phyloP scores from a whole-genome alignment of 1,140 invertebrate species.

The Anadara kagoshimensis region DNA sequence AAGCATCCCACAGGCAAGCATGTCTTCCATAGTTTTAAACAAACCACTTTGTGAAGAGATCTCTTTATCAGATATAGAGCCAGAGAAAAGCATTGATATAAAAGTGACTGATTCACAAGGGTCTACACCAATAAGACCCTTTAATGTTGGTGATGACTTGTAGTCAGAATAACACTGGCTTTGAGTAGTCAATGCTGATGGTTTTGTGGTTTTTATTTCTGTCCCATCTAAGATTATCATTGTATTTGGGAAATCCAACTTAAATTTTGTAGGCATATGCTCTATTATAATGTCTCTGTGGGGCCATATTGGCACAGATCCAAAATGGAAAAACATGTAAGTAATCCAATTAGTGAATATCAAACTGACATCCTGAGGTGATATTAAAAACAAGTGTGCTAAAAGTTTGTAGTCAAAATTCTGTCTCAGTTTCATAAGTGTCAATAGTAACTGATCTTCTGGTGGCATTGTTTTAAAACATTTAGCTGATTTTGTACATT shows the following conservation, averaged over 20 bases:
- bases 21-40: slow-evolving; percentile 1
- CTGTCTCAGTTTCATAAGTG: slow-evolving; percentile 16
- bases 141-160: slow-evolving; percentile 47
- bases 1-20: slow-evolving; percentile 5
- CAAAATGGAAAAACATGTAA: slow-evolving; percentile 31
- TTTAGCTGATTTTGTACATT: slow-evolving; percentile 3
- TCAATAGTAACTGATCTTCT: slow-evolving; percentile 16
- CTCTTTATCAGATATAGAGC: slow-evolving; percentile 45
- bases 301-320: slow-evolving; percentile 21
- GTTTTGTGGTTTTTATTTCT: slow-evolving; percentile 29
- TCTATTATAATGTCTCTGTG: slow-evolving; percentile 11
- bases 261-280: slow-evolving; percentile 29
- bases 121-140: slow-evolving; percentile 41
- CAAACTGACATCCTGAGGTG: slow-evolving; percentile 17
- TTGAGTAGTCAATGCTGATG: slow-evolving; percentile 13
- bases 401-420: slow-evolving; percentile 21
- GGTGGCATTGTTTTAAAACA: not conserved
- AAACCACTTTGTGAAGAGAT: slow-evolving; percentile 19
- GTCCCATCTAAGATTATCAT: slow-evolving; percentile 33
- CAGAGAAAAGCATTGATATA: slow-evolving; percentile 44
- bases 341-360: slow-evolving; percentile 33
- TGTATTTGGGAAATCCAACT: slow-evolving; percentile 21
- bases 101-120: slow-evolving; percentile 40
- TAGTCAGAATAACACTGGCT: slow-evolving; percentile 47
- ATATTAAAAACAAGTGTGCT: slow-evolving; percentile 14